phyloP scores from a whole-genome alignment of 2,888 invertebrate species.

The Drymonia ruficornis region DNA sequence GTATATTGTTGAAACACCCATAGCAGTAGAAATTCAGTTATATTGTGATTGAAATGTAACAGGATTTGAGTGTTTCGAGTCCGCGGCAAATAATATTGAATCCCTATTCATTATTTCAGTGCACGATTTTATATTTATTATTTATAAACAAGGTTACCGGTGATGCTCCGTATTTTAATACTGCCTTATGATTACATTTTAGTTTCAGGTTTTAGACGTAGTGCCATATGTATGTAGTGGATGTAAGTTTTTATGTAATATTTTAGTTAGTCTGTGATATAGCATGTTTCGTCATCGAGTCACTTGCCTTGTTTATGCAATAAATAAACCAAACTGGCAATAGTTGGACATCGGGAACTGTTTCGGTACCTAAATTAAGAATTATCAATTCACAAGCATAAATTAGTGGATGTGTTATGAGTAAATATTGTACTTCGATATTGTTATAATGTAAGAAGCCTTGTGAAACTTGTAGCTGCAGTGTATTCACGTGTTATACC shows the following conservation, averaged over 20 bases:
- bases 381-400: slow-evolving; percentile 26
- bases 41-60: slow-evolving; percentile 84
- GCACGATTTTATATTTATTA: slow-evolving; percentile 14
- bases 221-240: slow-evolving; percentile 79
- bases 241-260: slow-evolving; percentile 64
- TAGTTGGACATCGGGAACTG: slow-evolving; percentile 29
- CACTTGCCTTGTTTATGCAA: slow-evolving; percentile 63
- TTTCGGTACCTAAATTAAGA: slow-evolving; percentile 35
- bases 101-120: slow-evolving; percentile 6
- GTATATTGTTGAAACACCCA: slow-evolving; percentile 70
- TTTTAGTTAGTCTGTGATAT: slow-evolving; percentile 83
- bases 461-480: slow-evolving; percentile 29
- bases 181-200: slow-evolving; percentile 65
- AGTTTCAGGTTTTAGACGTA: slow-evolving; percentile 66
- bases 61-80: slow-evolving; percentile 44
- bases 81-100: slow-evolving; percentile 10
- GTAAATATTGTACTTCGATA: slow-evolving; percentile 21
- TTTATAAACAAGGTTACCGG: slow-evolving; percentile 19
- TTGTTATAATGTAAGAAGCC: slow-evolving; percentile 24
- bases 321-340: slow-evolving; percentile 35
- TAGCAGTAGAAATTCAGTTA: slow-evolving; percentile 71
- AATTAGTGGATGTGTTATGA: slow-evolving; percentile 27
- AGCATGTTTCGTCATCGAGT: slow-evolving; percentile 65
- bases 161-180: slow-evolving; percentile 32
- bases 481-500: slow-evolving; percentile 36